A percentile compares a stretch with the other conserved stretches of the same genome.
These are phyloP conservation scores for Corynorhinus townsendii DNA, from an alignment of 2,113 vertebrate species.

Conservation along the genomic window DNA sequence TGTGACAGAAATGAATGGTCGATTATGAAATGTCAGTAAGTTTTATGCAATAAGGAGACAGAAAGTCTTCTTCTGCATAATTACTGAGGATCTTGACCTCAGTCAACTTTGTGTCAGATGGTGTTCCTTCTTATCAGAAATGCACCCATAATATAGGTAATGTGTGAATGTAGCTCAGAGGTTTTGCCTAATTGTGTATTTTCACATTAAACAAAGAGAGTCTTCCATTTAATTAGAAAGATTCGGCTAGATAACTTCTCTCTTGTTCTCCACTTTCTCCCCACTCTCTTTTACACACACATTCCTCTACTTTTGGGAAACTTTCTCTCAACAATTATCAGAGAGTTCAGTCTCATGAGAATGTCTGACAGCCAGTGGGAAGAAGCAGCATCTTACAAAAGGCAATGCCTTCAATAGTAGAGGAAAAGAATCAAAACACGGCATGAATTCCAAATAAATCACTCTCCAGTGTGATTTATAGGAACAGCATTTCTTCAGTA, in stretches of 20 bases:
- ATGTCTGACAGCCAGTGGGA: constrained; percentile 11
- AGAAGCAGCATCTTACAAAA: background rate
- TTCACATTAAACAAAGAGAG: background rate
- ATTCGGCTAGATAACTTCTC: background rate
- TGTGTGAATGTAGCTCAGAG: background rate
- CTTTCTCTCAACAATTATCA: background rate
- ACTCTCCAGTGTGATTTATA: background rate
- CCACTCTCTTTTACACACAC: background rate
- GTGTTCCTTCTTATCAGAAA: constrained; percentile 65
- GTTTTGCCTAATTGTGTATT: background rate
- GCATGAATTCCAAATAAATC: constrained; percentile 7
- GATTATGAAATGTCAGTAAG: background rate
- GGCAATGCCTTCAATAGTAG: background rate
- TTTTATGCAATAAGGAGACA: background rate
- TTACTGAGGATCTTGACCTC: constrained; percentile 40
- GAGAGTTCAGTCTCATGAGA: constrained; percentile 28
- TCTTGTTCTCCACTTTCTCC: background rate
- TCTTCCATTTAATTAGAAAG: background rate
- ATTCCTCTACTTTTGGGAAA: background rate
- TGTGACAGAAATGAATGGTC: background rate
- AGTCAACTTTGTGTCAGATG: constrained; percentile 47
- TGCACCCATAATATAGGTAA: constrained; percentile 40
- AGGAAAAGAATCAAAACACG: constrained; percentile 4
- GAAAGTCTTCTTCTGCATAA: constrained; percentile 52
- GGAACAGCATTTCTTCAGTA: background rate